Base-by-base conservation (phyloP, 2,888 invertebrate genomes). In the Gari tellinella region DNA sequence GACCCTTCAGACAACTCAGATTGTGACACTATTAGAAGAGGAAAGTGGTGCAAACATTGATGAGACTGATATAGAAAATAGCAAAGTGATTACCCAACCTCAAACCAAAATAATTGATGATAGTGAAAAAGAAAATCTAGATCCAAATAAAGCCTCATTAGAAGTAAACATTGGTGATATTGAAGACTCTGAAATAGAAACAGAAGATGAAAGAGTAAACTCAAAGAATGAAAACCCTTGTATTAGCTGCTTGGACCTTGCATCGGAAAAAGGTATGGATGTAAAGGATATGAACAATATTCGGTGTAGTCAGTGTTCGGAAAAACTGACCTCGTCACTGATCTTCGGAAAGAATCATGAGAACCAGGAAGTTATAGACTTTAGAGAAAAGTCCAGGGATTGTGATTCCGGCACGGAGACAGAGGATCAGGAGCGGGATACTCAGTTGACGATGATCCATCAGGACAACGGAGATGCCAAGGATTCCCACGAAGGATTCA, bases 231-330 rank as follows among this genome's bases (percentile, higher is more conserved):
- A 60, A n/a, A 46, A 51, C 31, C 74, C 73, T 17, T 78, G 78
- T 64, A 78, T 78, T 21, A 72, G 49, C 38, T 78, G 78, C 61
- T 56, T 73, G 7, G 78, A 78, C 21, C 38, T 73, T 15, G 19
- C 26, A n/a, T n/a, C 61, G 19, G 21, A 57, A 41, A 40, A 56
- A 3, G 31, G 41, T 26, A 21, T 1, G 19, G 51, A 49, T 12
- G 37, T 14, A 1, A 15, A 10, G 15, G 49, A 26, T 3, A 40
- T 14, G 12, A 14, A 25, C 17, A 31, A 46, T n/a, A 26, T 51
- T 14, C 60, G 53, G 52, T 78, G 78, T 56, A 38, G 52, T 12
- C 43, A 73, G 37, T 78, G 78, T 56, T 17, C 52, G 5, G 53
- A 52, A 23, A 49, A 53, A 15, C 49, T n/a, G 8, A 63, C 48